Conservation (phyloP, 2,888 invertebrate genomes). For the Calephelis perditalis region DNA sequence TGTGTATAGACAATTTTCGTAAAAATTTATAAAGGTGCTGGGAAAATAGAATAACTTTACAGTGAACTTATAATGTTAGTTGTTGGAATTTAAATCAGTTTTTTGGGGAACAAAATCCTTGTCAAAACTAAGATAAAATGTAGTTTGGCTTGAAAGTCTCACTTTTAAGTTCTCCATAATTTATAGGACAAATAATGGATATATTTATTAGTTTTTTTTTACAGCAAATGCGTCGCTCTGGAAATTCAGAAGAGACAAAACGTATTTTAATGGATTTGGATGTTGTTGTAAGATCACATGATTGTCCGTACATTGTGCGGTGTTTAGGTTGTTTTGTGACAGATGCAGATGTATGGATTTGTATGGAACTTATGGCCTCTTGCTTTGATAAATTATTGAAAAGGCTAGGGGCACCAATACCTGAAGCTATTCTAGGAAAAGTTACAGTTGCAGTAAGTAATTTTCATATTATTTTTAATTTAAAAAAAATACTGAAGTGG, state of each 20-base stretch:
- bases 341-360: conserved; percentile 99
- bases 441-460: conserved; percentile 93
- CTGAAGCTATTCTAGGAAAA: conserved; percentile 97
- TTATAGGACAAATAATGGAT: too few species aligned
- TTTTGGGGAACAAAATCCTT: too few species aligned
- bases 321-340: conserved; percentile 99
- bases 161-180: too few species aligned
- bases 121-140: too few species aligned
- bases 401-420: conserved; percentile 90
- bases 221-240: conserved; percentile 97
- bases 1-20: too few species aligned
- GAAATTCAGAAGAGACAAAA: conserved; percentile 97
- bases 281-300: conserved; percentile 97
- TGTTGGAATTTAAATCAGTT: too few species aligned
- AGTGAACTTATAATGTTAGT: too few species aligned
- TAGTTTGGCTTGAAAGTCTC: too few species aligned
- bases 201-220: background rate
- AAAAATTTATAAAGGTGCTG: too few species aligned
- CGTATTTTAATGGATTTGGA: conserved; percentile 99
- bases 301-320: conserved; percentile 97
- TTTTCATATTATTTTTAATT: background rate
- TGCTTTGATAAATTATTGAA: conserved; percentile 98
- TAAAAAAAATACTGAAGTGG: too few species aligned
- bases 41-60: too few species aligned
- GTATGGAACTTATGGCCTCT: conserved; percentile 99